These are phyloP conservation scores for Andrena bicolor DNA, from an alignment of 2,888 invertebrate genomes.

Conservation along the genomic window DNA sequence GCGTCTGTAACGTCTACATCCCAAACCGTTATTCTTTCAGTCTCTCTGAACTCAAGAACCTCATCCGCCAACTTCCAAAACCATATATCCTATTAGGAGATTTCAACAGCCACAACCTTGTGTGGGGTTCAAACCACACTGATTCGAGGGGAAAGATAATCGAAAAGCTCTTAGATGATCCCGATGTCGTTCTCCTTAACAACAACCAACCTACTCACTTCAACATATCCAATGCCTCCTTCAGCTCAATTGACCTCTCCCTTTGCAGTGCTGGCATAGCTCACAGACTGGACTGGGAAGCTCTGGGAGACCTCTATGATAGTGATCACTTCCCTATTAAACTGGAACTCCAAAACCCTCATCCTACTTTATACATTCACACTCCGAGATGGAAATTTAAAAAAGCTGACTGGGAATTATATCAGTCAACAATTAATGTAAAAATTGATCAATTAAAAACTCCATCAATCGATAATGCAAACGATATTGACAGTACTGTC, in stretches of 20 bases:
- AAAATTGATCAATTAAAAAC: no score
- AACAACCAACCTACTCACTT: constrained; percentile 58
- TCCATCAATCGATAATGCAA: no score
- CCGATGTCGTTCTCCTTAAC: constrained; percentile 50
- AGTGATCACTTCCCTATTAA: no score
- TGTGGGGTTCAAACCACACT: constrained; percentile 53
- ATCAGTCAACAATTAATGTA: no score
- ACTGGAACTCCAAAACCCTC: no score
- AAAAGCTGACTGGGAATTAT: no score
- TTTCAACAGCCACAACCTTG: constrained; percentile 60
- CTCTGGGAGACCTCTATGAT: no score
- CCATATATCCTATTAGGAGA: constrained; percentile 69
- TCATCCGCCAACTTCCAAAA: constrained; percentile 57
- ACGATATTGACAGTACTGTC: no score
- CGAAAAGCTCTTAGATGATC: constrained; percentile 44
- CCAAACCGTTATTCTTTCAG: background rate
- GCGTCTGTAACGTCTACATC: background rate
- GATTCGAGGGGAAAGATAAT: constrained; percentile 61
- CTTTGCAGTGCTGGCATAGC: no score
- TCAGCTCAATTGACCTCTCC: constrained; percentile 58
- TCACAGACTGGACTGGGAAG: no score
- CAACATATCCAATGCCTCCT: constrained; percentile 36
- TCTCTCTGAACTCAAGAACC: background rate
- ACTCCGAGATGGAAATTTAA: no score
- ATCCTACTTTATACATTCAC: no score